Percentiles rank a stretch among this genome's conserved stretches.
Evolutionary conservation across 2,797 vertebrate species (phyloP).

Genomic region (Micromesistius poutassou): DNA sequence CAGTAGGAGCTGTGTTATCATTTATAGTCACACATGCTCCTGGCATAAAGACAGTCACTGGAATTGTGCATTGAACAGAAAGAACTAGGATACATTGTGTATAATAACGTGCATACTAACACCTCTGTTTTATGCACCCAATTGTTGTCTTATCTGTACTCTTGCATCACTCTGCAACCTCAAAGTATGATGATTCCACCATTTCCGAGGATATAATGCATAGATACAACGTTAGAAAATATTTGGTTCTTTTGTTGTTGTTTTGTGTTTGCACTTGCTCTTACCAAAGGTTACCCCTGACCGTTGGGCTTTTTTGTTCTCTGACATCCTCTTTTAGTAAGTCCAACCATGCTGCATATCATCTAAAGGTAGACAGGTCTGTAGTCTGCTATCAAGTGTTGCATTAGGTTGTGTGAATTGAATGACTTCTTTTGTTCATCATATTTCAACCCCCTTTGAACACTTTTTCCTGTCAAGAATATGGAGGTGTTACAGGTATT

Average conservation of each 20-base stretch:
- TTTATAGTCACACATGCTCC: slow-evolving; percentile 71
- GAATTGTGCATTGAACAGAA: slow-evolving; percentile 71
- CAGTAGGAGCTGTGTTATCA: slow-evolving; percentile 70
- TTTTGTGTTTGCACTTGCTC: slow-evolving; percentile 56
- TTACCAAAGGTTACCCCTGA: slow-evolving; percentile 61
- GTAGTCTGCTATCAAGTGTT: background rate
- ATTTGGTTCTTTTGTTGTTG: slow-evolving; percentile 27
- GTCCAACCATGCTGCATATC: slow-evolving; percentile 40
- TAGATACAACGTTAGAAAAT: background rate
- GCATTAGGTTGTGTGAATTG: background rate
- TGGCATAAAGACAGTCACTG: slow-evolving; percentile 64
- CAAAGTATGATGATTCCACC: slow-evolving; percentile 63
- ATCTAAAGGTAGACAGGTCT: slow-evolving; percentile 45
- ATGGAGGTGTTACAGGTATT: background rate
- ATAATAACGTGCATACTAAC: slow-evolving; percentile 72
- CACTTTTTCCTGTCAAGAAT: background rate
- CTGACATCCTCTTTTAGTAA: slow-evolving; percentile 47
- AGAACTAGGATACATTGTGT: slow-evolving; percentile 66
- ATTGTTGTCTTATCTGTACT: slow-evolving; percentile 46
- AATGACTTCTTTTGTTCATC: background rate
- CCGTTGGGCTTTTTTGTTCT: slow-evolving; percentile 30
- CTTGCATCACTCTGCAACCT: slow-evolving; percentile 49
- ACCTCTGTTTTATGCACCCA: slow-evolving; percentile 64
- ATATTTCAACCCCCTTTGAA: background rate
- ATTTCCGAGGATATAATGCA: slow-evolving; percentile 46